Base-by-base conservation (phyloP, 2,888 invertebrate genomes). In the Andricus quercusramuli region DNA sequence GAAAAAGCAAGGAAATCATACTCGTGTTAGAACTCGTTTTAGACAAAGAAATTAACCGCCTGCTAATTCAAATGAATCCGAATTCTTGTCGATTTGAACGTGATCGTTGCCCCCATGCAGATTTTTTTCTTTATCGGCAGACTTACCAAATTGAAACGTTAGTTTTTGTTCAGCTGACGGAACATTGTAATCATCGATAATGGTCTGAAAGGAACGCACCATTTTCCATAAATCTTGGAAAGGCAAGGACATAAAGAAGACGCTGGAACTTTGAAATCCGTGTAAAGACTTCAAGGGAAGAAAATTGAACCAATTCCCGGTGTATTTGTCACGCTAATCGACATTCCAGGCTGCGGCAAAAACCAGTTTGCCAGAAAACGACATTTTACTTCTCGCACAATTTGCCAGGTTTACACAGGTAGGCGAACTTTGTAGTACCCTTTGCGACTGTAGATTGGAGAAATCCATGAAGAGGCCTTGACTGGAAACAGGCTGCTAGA, bases 361-460 rank as follows among this genome's bases (percentile, higher is more conserved):
- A 74, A 56, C 20, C 32, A 74, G 74, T 74, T 74, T 56, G 56
- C 32, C 74, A 74, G 56, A 74, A 74, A 74, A 59, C 51, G 56
- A 56, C n/a, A 56, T 74, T 74, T 74, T 32, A 56, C 32, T 56
- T 51, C 47, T 59, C 32, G n/a, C 32, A 56, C 74, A 32, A 51
- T 74, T 74, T 74, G 70, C 17, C 32, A 74, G 32, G 32, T 74
- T 70, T 56, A 29, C n/a, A 74, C 74, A 74, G 74, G 74, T 74
- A 56, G 56, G 32, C 51, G 70, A 74, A 74, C 70, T 74, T 29
- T 74, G 74, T 56, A 74, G 56, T n/a, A 67, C 41, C 22, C 37
- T 67, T 67, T 11, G 41, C 37, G 37, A n/a, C n/a, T 5, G 64
- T 64, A 4, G 25, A 67, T 51, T 47, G 29, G 6, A 70, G 20